These are phyloP conservation scores for Eretmochelys imbricata DNA, from an alignment of 2,113 vertebrate species.

Conservation along the genomic window DNA sequence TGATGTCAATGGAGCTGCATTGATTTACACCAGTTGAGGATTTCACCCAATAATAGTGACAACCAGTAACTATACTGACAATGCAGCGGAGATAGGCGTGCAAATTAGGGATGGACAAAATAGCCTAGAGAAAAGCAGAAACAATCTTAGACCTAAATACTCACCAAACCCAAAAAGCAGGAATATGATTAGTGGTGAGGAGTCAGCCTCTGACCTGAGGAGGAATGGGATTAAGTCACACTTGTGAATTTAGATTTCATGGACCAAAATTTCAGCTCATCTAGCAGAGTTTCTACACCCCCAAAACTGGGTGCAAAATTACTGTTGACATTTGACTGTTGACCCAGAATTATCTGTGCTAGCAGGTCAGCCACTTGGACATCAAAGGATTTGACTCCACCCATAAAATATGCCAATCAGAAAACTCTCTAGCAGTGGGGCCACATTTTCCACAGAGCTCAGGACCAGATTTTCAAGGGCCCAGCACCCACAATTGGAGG, in stretches of 20 bases:
- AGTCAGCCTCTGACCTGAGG: not conserved
- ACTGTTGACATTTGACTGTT: too few species aligned
- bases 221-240: not conserved
- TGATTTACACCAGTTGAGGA: conserved; percentile 32
- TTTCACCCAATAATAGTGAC: conserved; percentile 15
- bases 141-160: not conserved
- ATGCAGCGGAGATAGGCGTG: not conserved
- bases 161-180: not conserved
- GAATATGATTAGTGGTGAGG: not conserved
- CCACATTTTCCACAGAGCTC: not conserved
- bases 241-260: not conserved
- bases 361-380: not conserved
- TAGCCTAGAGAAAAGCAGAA: not conserved
- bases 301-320: not conserved
- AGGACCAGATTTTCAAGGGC: not conserved
- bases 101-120: conserved; percentile 20
- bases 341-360: not conserved
- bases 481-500: fast-evolving
- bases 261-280: not conserved
- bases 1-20: not conserved
- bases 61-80: conserved; percentile 7
- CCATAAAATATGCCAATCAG: fast-evolving
- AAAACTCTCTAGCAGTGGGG: not conserved
- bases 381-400: not conserved
- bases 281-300: not conserved